Percentiles rank a stretch among this genome's conserved stretches.
Evolutionary conservation across 2,113 vertebrate genomes (phyloP).

Genomic region (Panthera tigris): DNA sequence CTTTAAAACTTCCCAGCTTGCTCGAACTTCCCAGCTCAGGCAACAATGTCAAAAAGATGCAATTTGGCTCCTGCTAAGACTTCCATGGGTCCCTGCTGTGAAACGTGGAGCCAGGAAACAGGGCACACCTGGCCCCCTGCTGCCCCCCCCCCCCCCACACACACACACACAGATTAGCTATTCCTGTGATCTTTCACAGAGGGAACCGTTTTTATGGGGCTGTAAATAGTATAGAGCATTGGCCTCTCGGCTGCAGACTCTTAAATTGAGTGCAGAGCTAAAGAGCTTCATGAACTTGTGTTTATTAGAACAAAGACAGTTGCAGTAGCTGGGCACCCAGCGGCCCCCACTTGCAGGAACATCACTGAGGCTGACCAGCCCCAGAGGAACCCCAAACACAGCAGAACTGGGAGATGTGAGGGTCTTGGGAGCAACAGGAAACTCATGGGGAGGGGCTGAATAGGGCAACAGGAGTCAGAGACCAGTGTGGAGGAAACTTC

Average conservation of each 20-base stretch:
- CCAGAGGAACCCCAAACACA: not conserved
- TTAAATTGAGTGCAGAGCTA: not conserved
- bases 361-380: not conserved
- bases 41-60: not conserved
- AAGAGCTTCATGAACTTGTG: not conserved
- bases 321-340: not conserved
- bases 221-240: not conserved
- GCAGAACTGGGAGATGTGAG: not conserved
- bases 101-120: not conserved
- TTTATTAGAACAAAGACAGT: conserved; percentile 1
- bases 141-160: too few species aligned
- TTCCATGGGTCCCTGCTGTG: not conserved
- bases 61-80: not conserved
- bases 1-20: not conserved
- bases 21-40: not conserved
- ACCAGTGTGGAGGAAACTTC: not conserved
- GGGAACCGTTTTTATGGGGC: not conserved
- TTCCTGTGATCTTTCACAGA: not conserved
- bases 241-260: not conserved
- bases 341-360: not conserved
- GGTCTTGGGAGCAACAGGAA: not conserved
- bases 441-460: not conserved
- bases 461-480: not conserved
- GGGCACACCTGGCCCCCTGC: not conserved
- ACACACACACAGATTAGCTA: not conserved